A percentile compares a stretch with the other conserved stretches of the same genome.
Evolutionary conservation across 2,888 invertebrate species (phyloP).

Genomic region (Caenorhabditis doughertyi): DNA sequence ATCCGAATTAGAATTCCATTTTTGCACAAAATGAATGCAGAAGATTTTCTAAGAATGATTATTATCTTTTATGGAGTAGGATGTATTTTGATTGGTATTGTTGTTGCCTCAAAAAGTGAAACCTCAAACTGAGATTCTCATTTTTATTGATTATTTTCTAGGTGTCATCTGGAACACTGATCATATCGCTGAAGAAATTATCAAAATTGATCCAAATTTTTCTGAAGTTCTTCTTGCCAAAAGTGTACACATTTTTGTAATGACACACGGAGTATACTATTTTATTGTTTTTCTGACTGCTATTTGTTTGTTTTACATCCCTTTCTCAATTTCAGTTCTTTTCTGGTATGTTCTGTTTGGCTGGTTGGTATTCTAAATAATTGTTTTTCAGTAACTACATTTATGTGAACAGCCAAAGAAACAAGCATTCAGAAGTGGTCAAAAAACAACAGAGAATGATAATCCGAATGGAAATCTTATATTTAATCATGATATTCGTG

Average conservation of each 20-base stretch:
- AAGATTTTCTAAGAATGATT: not conserved
- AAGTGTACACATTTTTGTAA: not conserved
- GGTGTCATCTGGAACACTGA: constrained; percentile 18
- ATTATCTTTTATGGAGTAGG: constrained; percentile 1
- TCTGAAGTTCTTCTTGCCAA: not conserved
- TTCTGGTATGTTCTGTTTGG: not conserved
- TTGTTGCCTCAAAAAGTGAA: no score
- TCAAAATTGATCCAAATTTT: not conserved
- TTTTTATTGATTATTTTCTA: no score
- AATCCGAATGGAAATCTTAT: constrained; percentile 14
- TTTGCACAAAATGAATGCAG: not conserved
- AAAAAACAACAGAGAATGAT: constrained; percentile 16
- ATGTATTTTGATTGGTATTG: no score
- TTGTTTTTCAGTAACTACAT: constrained; percentile 7
- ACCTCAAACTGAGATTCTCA: no score
- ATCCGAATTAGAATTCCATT: not conserved
- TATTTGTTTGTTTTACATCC: not conserved
- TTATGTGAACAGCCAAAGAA: not conserved
- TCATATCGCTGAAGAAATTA: not conserved
- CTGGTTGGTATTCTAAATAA: not conserved
- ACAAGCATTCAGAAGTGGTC: not conserved
- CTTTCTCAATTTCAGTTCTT: not conserved
- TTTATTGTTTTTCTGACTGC: not conserved
- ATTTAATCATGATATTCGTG: constrained; percentile 18
- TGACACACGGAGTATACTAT: not conserved